Base-by-base conservation (phyloP, 1,140 invertebrate species). In the Drosophila ananassae region DNA sequence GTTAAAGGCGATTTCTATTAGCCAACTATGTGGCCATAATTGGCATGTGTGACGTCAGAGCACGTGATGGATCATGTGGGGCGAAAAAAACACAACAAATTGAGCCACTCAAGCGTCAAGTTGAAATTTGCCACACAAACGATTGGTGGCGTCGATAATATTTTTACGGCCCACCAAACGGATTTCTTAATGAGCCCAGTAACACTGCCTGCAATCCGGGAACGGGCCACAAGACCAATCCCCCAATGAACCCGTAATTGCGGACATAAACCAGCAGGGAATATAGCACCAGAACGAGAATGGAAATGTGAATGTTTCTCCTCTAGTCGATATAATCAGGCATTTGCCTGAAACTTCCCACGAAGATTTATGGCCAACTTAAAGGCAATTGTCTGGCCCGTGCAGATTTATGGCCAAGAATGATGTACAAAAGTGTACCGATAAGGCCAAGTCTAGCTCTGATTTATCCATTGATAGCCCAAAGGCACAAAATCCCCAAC, bases 31-130 rank as follows among this genome's bases (percentile, higher is more conserved):
- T 13, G 34, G 34, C 53, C 39, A 73, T 78, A 41, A 58, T 46
- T 44, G 60, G 41, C 32, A 12, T 9, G 9, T 52, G 58, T 89
- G 83, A 89, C 72, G 83, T 79, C 79, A 82, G 72, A 83, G 83
- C 83, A 89, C 79, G 83, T 89, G 83, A 89, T 89, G 63, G 83
- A 89, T 89, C 83, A 89, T 89, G 69, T 82, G 79, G 54, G 54
- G 50, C 28, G 10, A 10, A 17, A n/a, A 10, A 10, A 52, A 17
- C 30, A 10, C 2, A 52, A 17, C 30, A 61, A 41, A 53, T 51
- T 57, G 28, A 60, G 44, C 50, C 32, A 66, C 28, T 48, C 80
- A 79, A 61, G 63, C 51, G 52, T 52, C 52, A 56, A 66, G 37
- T 67, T 66, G 44, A 72, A 72, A 72, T 53, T 69, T 56, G 73